Evolutionary conservation across 2,888 invertebrate genomes (phyloP).

Genomic region (Rhorus exstirpatorius): DNA sequence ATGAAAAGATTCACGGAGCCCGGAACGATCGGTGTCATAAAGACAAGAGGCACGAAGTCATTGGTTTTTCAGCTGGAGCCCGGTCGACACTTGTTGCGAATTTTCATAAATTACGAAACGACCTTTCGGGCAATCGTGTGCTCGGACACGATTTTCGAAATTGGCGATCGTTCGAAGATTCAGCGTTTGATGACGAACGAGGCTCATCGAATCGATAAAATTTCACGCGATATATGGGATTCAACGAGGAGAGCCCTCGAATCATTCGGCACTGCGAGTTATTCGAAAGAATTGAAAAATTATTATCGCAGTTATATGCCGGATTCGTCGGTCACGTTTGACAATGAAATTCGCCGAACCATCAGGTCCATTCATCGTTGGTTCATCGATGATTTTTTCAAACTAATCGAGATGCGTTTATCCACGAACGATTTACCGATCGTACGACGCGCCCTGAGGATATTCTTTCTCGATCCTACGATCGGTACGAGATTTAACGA

Average conservation of each 20-base stretch:
- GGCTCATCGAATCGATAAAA: conserved; percentile 67
- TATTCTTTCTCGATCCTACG: conserved; percentile 75
- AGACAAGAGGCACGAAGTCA: conserved; percentile 70
- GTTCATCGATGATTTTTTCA: conserved; percentile 71
- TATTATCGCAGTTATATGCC: conserved; percentile 76
- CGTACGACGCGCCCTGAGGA: conserved; percentile 69
- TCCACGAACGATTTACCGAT: conserved; percentile 2
- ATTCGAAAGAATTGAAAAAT: conserved; percentile 59
- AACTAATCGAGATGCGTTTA: conserved; percentile 49
- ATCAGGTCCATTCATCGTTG: conserved; percentile 66
- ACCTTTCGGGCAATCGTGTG: conserved; percentile 69
- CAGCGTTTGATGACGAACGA: conserved; percentile 76
- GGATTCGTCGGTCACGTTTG: background rate
- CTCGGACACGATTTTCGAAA: conserved; percentile 75
- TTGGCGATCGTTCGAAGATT: conserved; percentile 74
- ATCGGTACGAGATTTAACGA: conserved; percentile 44
- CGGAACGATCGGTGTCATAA: conserved; percentile 33
- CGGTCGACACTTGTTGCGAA: conserved; percentile 76
- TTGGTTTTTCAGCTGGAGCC: conserved; percentile 74
- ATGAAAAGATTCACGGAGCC: conserved; percentile 62
- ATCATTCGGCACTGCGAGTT: conserved; percentile 73
- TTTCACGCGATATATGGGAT: conserved; percentile 64
- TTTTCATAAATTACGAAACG: conserved; percentile 70
- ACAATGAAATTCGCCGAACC: background rate
- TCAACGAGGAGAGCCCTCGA: conserved; percentile 65